Evolutionary conservation across 2,113 vertebrate genomes (phyloP).

Genomic region (Callopanchax toddi): DNA sequence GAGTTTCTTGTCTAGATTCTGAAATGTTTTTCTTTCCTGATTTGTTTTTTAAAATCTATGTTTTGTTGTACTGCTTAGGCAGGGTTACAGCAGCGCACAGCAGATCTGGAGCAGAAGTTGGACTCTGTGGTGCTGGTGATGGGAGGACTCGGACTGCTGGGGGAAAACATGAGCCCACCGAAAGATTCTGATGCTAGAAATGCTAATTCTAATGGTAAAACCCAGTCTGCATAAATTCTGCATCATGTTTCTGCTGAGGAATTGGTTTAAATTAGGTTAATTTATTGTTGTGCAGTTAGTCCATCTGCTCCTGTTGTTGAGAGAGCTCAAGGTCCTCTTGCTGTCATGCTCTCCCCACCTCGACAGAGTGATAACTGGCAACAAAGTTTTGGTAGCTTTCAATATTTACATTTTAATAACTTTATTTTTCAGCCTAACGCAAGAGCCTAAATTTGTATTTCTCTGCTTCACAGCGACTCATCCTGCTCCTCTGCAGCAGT

Average conservation of each 20-base stretch:
- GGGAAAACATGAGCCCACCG: background rate
- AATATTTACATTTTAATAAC: background rate
- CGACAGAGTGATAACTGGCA: constrained; percentile 79
- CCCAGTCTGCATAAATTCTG: background rate
- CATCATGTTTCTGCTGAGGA: background rate
- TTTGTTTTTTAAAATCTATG: background rate
- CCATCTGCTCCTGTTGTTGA: constrained; percentile 12
- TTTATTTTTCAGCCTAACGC: background rate
- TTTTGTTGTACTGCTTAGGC: constrained; percentile 30
- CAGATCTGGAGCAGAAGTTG: constrained; percentile 72
- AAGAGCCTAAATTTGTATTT: background rate
- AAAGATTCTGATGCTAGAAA: constrained; percentile 5
- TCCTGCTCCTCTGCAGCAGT: background rate
- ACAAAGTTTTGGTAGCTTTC: constrained; percentile 58
- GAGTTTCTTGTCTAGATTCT: background rate
- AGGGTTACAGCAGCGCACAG: constrained; percentile 46
- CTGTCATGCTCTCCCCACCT: constrained; percentile 87
- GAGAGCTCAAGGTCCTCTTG: constrained; percentile 72
- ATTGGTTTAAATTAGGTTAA: background rate
- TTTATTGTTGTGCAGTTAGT: constrained; percentile 28
- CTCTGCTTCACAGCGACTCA: constrained; percentile 14
- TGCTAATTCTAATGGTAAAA: constrained; percentile 35
- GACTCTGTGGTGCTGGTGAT: constrained; percentile 68
- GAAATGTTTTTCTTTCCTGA: background rate
- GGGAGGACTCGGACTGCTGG: constrained; percentile 58